A percentile compares a stretch with the other conserved stretches of the same genome.
phyloP scores from a whole-genome alignment of 2,797 vertebrate species.

The Geotrypetes seraphini region DNA sequence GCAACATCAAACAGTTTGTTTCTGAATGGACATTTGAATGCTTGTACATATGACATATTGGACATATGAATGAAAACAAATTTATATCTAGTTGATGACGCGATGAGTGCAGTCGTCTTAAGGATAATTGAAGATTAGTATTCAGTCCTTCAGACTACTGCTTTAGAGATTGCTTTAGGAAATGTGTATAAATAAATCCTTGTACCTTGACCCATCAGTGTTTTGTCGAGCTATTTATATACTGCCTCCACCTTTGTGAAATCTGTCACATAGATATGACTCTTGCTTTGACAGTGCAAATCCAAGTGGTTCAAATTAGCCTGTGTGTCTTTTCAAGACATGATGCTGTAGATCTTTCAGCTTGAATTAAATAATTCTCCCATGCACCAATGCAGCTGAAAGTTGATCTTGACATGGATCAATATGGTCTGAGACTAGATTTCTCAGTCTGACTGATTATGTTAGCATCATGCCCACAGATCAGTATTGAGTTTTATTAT shows the following conservation, averaged over 20 bases:
- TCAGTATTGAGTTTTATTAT: constrained; percentile 88
- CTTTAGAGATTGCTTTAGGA: constrained; percentile 1
- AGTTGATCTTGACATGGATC: constrained; percentile 94
- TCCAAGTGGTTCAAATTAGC: constrained; percentile 50
- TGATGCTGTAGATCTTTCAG: constrained; percentile 59
- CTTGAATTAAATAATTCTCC: constrained; percentile 72
- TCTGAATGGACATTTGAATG: too few relatives aligned
- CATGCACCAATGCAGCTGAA: constrained; percentile 82
- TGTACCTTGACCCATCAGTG: constrained; percentile 46
- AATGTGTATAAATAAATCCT: constrained; percentile 11
- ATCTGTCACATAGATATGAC: constrained; percentile 80
- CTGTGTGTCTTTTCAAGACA: constrained; percentile 45
- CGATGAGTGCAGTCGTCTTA: too few relatives aligned
- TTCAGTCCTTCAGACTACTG: too few relatives aligned
- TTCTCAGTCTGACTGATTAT: constrained; percentile 83
- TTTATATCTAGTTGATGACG: too few relatives aligned
- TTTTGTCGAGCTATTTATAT: constrained; percentile 58
- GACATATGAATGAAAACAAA: too few relatives aligned
- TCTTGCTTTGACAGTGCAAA: constrained; percentile 63
- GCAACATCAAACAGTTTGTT: too few relatives aligned
- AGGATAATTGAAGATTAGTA: too few relatives aligned
- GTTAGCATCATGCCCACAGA: constrained; percentile 79
- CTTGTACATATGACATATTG: too few relatives aligned
- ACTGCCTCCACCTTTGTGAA: constrained; percentile 54
- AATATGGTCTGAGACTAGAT: constrained; percentile 78